Percentiles rank a stretch among this genome's conserved stretches.
These are phyloP conservation scores for Clarias pachynema DNA, from an alignment of 2,797 vertebrate genomes.

Conservation along the genomic window DNA sequence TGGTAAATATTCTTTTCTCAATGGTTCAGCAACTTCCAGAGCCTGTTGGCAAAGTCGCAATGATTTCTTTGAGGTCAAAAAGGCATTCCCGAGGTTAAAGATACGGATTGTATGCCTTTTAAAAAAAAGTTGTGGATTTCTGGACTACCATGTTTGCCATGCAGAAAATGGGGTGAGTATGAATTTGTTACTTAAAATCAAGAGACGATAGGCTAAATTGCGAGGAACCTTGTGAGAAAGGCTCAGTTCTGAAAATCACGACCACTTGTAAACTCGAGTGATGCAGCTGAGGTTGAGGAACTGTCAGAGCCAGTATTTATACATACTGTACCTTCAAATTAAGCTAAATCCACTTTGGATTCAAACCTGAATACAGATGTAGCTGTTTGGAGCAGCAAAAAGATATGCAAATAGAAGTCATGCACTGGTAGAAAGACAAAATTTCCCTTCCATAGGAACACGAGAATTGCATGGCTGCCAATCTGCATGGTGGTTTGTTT, in stretches of 20 bases:
- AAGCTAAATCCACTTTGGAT: background rate
- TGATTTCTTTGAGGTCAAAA: slow-evolving; percentile 62
- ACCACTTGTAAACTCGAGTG: background rate
- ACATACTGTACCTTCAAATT: background rate
- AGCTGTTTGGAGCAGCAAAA: background rate
- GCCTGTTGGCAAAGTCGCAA: slow-evolving; percentile 27
- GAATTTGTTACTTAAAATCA: background rate
- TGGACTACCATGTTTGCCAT: slow-evolving; percentile 47
- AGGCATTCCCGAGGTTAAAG: slow-evolving; percentile 61
- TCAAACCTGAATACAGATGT: background rate
- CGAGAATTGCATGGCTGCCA: background rate
- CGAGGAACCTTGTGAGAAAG: background rate
- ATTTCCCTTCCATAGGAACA: background rate
- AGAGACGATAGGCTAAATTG: background rate
- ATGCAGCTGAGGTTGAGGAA: background rate
- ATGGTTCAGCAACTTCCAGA: slow-evolving; percentile 54
- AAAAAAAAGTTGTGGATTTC: slow-evolving; percentile 59
- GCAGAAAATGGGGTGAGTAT: slow-evolving; percentile 27
- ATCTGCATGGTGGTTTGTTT: background rate
- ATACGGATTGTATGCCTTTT: slow-evolving; percentile 70
- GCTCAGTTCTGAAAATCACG: background rate
- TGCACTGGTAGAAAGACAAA: background rate
- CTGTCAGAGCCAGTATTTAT: background rate
- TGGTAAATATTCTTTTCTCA: slow-evolving; percentile 59
- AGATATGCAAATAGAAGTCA: no score